A percentile compares a stretch with the other conserved stretches of the same genome.
phyloP scores from a whole-genome alignment of 2,113 vertebrate genomes.

The Rhea pennata region DNA sequence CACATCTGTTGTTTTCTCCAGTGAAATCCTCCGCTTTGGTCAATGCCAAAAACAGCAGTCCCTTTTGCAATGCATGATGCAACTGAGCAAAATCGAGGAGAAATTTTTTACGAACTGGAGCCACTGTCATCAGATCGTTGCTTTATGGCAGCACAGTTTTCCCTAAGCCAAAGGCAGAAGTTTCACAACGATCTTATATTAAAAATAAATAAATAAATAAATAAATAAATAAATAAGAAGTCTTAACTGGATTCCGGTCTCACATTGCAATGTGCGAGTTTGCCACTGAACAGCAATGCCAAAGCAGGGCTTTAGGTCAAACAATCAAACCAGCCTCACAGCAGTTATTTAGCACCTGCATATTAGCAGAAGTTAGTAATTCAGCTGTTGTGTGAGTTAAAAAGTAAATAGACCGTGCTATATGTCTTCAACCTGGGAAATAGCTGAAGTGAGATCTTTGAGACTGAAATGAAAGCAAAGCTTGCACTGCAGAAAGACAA shows the following conservation, averaged over 20 bases:
- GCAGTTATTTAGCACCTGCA: slow-evolving; percentile 35
- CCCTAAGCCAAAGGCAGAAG: slow-evolving; percentile 2
- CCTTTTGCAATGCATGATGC: slow-evolving; percentile 66
- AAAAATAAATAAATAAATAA: not conserved
- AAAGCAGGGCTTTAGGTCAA: not conserved
- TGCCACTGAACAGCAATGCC: not conserved
- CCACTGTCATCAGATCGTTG: not conserved
- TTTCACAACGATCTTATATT: slow-evolving; percentile 4
- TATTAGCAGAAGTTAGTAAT: not conserved
- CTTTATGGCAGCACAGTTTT: not conserved
- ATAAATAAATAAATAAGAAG: not conserved
- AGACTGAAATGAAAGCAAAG: not conserved
- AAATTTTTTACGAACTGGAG: slow-evolving; percentile 37
- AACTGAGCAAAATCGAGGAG: slow-evolving; percentile 59
- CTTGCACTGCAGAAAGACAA: not conserved
- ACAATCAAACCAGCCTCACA: not conserved
- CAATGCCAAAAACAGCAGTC: slow-evolving; percentile 59
- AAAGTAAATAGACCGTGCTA: not conserved
- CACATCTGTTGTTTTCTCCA: slow-evolving; percentile 72
- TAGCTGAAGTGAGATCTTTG: not conserved
- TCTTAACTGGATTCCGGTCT: not conserved
- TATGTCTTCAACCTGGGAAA: not conserved
- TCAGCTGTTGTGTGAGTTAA: not conserved
- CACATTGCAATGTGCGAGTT: not conserved
- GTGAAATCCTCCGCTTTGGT: slow-evolving; percentile 60